These are phyloP conservation scores for Halcyon smyrnensis DNA, from an alignment of 2,797 vertebrate species.

Conservation along the genomic window DNA sequence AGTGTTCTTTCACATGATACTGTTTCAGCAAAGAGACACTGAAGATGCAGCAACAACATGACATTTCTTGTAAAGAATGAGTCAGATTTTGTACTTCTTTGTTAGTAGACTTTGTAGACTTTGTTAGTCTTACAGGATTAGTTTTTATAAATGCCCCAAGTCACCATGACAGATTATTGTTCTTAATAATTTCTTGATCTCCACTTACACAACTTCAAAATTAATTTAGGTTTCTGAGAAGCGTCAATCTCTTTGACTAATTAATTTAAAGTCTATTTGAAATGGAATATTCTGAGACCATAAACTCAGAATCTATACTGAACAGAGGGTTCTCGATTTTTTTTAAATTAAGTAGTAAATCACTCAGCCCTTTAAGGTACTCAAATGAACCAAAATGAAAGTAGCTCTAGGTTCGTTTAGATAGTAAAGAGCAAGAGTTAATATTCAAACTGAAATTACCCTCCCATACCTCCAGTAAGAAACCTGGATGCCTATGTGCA, in stretches of 20 bases:
- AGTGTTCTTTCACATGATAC: conserved; percentile 23
- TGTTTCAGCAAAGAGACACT: neutral
- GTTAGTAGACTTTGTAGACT: neutral
- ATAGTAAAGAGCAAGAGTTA: neutral
- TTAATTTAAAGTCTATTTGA: conserved; percentile 55
- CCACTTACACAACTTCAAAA: conserved; percentile 40
- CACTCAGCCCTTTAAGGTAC: neutral
- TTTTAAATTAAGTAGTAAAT: neutral
- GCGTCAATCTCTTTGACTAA: conserved; percentile 25
- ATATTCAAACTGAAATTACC: neutral
- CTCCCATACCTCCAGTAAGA: neutral
- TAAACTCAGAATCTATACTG: neutral
- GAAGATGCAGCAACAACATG: neutral
- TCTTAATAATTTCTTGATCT: conserved; percentile 28
- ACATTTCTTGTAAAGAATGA: conserved; percentile 15
- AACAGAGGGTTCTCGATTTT: neutral
- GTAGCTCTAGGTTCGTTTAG: neutral
- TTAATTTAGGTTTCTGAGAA: conserved; percentile 34
- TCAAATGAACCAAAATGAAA: neutral
- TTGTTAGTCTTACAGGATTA: neutral
- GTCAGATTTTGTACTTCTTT: neutral
- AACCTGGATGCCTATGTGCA: neutral
- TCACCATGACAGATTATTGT: neutral
- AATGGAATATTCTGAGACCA: conserved; percentile 10
- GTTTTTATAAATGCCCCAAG: neutral